These are phyloP conservation scores for Conomelus anceps DNA, from an alignment of 2,888 invertebrate species.

Conservation along the genomic window DNA sequence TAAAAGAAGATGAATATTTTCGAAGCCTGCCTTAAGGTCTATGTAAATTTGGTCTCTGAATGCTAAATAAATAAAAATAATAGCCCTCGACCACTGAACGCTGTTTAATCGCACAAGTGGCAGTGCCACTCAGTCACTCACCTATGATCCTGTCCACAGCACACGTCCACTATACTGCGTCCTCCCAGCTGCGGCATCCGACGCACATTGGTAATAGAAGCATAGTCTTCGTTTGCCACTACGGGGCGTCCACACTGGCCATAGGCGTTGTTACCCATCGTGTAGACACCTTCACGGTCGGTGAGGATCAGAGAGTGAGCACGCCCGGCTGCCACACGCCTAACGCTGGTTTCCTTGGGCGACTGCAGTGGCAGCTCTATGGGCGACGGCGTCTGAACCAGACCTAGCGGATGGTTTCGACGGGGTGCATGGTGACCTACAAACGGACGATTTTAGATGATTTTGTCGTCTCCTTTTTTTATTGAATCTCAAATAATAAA, in stretches of 20 bases:
- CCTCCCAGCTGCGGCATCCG: constrained; percentile 57
- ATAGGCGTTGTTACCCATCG: constrained; percentile 85
- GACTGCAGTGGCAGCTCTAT: constrained; percentile 52
- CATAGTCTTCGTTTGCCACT: constrained; percentile 67
- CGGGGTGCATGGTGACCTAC: constrained; percentile 45
- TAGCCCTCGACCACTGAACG: too few relatives aligned
- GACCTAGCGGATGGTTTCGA: constrained; percentile 56
- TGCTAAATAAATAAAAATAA: too few relatives aligned
- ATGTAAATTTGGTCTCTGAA: too few relatives aligned
- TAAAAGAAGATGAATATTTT: too few relatives aligned
- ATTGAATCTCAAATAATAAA: neutral
- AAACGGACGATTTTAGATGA: too few relatives aligned
- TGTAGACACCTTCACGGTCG: constrained; percentile 69
- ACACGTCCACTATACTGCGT: constrained; percentile 56
- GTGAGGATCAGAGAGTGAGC: constrained; percentile 78
- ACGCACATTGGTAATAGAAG: constrained; percentile 56
- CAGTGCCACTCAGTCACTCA: constrained; percentile 36
- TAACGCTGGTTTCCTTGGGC: constrained; percentile 48
- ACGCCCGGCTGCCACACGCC: constrained; percentile 69
- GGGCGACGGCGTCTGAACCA: constrained; percentile 64
- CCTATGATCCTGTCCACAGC: constrained; percentile 90
- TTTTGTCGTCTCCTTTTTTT: too few relatives aligned
- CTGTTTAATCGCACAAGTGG: too few relatives aligned
- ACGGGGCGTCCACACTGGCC: constrained; percentile 88
- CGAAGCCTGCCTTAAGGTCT: too few relatives aligned